phyloP scores from a whole-genome alignment of 2,888 invertebrate species.

The Willowsia nigromaculata region DNA sequence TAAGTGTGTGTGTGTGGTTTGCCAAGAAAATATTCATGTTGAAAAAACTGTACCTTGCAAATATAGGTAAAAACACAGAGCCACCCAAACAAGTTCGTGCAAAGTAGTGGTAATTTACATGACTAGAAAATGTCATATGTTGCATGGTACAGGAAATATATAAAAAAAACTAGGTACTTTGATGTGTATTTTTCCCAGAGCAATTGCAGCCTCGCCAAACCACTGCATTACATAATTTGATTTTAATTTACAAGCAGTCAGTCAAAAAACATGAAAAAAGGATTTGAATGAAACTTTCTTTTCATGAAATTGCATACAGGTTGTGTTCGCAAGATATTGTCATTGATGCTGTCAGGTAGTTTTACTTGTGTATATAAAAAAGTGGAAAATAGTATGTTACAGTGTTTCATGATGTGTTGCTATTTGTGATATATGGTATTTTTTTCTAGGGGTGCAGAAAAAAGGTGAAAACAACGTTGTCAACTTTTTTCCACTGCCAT shows the following conservation, averaged over 20 bases:
- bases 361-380: no score
- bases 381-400: not conserved
- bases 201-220: not conserved
- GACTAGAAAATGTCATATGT: slow-evolving; percentile 10
- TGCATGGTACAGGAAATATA: slow-evolving; percentile 19
- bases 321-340: no score
- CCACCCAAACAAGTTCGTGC: not conserved
- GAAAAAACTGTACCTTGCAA: no score
- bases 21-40: slow-evolving; percentile 22
- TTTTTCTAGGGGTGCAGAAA: not conserved
- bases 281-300: not conserved
- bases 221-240: slow-evolving; percentile 24
- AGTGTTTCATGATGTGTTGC: not conserved
- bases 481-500: not conserved
- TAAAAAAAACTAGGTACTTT: not conserved
- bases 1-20: not conserved
- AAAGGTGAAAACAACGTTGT: not conserved
- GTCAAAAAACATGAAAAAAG: not conserved
- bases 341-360: no score
- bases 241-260: slow-evolving; percentile 23
- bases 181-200: not conserved
- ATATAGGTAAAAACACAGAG: not conserved
- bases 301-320: no score
- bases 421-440: not conserved
- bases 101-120: not conserved